Conservation (phyloP, 2,113 vertebrate genomes). For the Scophthalmus maximus region DNA sequence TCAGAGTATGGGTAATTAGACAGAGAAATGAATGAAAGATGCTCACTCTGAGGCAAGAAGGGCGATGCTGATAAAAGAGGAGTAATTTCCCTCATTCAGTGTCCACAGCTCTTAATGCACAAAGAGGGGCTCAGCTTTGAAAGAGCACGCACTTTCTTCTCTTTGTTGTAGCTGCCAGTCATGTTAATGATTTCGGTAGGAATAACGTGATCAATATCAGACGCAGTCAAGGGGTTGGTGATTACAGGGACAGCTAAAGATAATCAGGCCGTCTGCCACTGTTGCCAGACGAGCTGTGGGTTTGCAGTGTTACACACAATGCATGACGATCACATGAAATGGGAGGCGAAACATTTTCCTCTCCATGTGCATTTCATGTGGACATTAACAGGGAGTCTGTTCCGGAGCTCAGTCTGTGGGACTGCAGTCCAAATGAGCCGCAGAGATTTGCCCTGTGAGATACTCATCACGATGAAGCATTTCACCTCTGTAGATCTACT, state of each 20-base stretch:
- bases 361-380: constrained; percentile 14
- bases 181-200: constrained; percentile 78
- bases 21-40: constrained; percentile 74
- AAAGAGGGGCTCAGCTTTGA: constrained; percentile 64
- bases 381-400: background rate
- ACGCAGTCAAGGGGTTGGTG: constrained; percentile 64
- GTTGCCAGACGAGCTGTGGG: constrained; percentile 39
- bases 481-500: background rate
- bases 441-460: background rate
- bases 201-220: constrained; percentile 80
- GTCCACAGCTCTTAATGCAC: constrained; percentile 69
- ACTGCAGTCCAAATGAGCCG: background rate
- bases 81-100: constrained; percentile 64
- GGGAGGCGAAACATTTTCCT: too few species aligned
- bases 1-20: constrained; percentile 68
- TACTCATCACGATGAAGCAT: background rate
- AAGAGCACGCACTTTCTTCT: constrained; percentile 66
- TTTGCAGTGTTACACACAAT: constrained; percentile 18
- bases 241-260: constrained; percentile 65
- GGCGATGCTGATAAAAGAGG: constrained; percentile 71
- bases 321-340: constrained; percentile 15
- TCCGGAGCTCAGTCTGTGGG: background rate
- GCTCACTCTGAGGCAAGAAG: constrained; percentile 67
- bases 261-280: constrained; percentile 53
- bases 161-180: constrained; percentile 80